A percentile compares a stretch with the other conserved stretches of the same genome.
Evolutionary conservation across 2,113 vertebrate species (phyloP).

Genomic region (Pogonocichla stellata): DNA sequence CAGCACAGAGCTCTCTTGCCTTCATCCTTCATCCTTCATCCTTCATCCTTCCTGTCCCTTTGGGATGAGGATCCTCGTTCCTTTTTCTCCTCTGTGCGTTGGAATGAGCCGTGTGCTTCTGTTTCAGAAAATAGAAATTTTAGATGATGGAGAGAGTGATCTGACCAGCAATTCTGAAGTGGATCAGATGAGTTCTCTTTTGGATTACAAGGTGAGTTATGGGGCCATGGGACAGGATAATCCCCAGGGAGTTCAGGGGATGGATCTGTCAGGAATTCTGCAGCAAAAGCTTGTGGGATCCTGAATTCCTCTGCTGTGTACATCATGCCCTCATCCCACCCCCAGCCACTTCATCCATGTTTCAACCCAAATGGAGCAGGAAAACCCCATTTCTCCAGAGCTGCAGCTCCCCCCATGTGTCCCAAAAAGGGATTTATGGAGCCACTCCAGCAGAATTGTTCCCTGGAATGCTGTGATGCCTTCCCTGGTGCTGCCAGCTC

Average conservation of each 20-base stretch:
- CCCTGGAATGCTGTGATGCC: accelerated
- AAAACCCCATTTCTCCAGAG: not conserved
- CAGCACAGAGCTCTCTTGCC: not conserved
- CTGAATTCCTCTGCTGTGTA: not conserved
- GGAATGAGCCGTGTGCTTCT: not conserved
- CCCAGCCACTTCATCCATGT: not conserved
- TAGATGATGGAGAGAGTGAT: conserved; percentile 87
- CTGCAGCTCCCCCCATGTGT: not conserved
- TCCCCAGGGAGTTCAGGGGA: not conserved
- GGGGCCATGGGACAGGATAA: not conserved
- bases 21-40: not conserved
- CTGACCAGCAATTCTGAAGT: conserved; percentile 86
- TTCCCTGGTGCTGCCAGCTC: not conserved
- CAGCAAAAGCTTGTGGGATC: not conserved
- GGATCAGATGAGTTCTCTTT: conserved; percentile 89
- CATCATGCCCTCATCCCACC: not conserved
- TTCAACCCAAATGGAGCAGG: not conserved
- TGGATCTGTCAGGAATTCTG: not conserved
- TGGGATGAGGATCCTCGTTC: accelerated
- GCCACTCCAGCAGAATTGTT: not conserved
- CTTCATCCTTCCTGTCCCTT: not conserved
- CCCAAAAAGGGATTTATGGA: not conserved
- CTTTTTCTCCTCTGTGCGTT: accelerated
- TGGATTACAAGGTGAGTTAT: conserved; percentile 90
- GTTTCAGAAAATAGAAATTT: conserved; percentile 93